Percentiles rank a stretch among this genome's conserved stretches.
phyloP scores from a whole-genome alignment of 2,888 invertebrate genomes.

The Masnerella sp. region DNA sequence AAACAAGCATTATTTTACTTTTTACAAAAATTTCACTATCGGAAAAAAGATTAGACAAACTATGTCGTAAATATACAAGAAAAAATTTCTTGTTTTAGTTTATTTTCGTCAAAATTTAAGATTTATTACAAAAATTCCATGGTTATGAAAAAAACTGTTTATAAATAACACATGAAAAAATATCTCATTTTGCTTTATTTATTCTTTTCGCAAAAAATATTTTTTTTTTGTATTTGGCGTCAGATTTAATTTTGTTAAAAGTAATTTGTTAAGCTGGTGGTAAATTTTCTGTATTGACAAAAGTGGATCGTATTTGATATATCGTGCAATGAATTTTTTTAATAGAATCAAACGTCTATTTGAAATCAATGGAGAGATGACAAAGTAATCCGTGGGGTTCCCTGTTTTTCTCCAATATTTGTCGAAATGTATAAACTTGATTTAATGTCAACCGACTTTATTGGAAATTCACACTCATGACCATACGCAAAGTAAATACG shows the following conservation, averaged over 20 bases:
- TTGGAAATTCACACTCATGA: constrained; percentile 14
- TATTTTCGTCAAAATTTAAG: not conserved
- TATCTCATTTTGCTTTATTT: too few species aligned
- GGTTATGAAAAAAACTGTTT: too few species aligned
- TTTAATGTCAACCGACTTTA: constrained; percentile 26
- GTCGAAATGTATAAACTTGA: constrained; percentile 25
- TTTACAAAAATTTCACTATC: too few species aligned
- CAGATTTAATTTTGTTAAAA: too few species aligned
- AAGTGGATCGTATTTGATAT: constrained; percentile 15
- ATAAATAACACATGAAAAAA: not conserved
- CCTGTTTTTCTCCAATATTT: constrained; percentile 25
- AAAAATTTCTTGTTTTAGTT: too few species aligned
- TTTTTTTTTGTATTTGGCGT: too few species aligned
- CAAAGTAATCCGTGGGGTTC: constrained; percentile 18
- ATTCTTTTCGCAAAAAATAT: not conserved
- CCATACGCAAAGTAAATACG: constrained; percentile 1
- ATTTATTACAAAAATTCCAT: not conserved
- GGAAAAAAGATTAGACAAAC: too few species aligned
- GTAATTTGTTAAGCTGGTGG: too few species aligned
- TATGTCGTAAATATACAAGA: too few species aligned
- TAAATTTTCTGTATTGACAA: constrained; percentile 2
- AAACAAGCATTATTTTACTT: too few species aligned
- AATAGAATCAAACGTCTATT: constrained; percentile 31
- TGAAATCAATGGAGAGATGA: constrained; percentile 29
- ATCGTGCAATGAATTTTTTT: constrained; percentile 28